Evolutionary conservation across 2,113 vertebrate species (phyloP).

Genomic region (Caracal caracal): DNA sequence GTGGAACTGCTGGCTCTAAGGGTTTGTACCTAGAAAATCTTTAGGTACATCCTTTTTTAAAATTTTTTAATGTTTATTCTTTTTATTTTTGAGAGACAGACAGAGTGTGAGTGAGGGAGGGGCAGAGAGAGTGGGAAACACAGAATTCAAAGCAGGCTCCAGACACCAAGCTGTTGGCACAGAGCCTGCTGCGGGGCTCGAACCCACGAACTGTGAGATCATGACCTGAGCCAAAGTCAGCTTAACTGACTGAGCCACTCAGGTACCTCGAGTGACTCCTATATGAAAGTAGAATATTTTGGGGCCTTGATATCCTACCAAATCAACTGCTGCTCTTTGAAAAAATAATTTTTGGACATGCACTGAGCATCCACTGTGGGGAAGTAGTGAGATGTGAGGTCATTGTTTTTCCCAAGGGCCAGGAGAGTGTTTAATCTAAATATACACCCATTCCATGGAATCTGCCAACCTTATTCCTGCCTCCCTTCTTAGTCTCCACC

Average conservation of each 20-base stretch:
- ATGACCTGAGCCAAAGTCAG: no score
- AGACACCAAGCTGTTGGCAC: no score
- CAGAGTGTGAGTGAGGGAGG: no score
- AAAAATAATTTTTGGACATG: slow-evolving; percentile 8
- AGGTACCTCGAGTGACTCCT: not conserved
- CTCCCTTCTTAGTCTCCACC: not conserved
- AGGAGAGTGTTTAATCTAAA: not conserved
- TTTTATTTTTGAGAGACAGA: no score
- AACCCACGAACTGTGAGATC: no score
- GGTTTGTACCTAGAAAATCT: not conserved
- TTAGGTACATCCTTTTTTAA: not conserved
- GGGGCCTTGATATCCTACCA: not conserved
- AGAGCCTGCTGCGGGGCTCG: no score
- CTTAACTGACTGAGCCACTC: no score
- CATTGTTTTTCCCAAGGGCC: slow-evolving; percentile 16
- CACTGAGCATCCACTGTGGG: not conserved
- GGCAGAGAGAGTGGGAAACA: no score
- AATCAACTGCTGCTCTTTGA: slow-evolving; percentile 22
- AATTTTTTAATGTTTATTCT: no score
- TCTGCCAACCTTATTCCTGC: not conserved
- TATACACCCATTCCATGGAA: not conserved
- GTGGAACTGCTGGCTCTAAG: not conserved
- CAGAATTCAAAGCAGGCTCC: no score
- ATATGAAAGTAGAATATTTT: not conserved
- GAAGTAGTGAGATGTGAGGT: not conserved